These are phyloP conservation scores for Peribatodes rhomboidaria DNA, from an alignment of 2,888 invertebrate genomes.

Conservation along the genomic window DNA sequence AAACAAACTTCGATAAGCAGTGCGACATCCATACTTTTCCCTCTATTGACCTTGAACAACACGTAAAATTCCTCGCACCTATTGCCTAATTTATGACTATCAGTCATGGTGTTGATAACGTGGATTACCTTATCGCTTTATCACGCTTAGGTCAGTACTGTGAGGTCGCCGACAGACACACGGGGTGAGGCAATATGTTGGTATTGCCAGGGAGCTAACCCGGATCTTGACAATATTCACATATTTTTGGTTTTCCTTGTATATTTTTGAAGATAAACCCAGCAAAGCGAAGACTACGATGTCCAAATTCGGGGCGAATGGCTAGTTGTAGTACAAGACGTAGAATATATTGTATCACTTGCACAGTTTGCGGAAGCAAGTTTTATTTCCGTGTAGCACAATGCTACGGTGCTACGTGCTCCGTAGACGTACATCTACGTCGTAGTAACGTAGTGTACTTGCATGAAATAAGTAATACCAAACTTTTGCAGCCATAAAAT, in stretches of 20 bases:
- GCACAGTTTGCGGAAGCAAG: neutral
- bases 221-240: neutral
- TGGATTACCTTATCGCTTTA: conserved; percentile 41
- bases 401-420: conserved; percentile 10
- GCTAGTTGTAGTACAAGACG: neutral
- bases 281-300: too few relatives aligned
- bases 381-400: neutral
- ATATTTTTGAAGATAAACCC: too few relatives aligned
- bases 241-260: neutral
- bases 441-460: conserved; percentile 4
- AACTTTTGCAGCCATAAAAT: conserved; percentile 2
- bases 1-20: too few relatives aligned
- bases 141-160: conserved; percentile 43
- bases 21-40: too few relatives aligned
- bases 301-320: too few relatives aligned
- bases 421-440: conserved; percentile 9
- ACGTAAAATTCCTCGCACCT: neutral
- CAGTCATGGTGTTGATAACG: conserved; percentile 14
- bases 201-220: conserved; percentile 1
- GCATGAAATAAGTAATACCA: neutral
- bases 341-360: neutral
- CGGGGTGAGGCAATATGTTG: neutral
- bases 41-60: too few relatives aligned
- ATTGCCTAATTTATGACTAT: conserved; percentile 2
- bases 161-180: conserved; percentile 42